Conservation (phyloP, 2,888 invertebrate species). For the Rhorus exstirpatorius region DNA sequence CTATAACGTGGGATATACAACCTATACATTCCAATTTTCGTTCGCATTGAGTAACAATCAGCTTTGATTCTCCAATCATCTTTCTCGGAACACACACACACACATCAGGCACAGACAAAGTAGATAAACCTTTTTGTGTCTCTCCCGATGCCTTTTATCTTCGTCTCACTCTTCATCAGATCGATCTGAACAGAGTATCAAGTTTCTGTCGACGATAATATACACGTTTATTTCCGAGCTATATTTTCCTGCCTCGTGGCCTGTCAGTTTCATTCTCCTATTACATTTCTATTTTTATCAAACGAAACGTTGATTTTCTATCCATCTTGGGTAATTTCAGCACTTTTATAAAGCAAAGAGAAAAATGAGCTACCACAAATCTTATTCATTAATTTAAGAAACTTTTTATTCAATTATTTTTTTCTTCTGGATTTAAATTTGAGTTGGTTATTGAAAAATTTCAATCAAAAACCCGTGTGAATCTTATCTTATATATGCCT, state of each 20-base stretch:
- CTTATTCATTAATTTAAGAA: no score
- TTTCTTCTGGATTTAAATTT: no score
- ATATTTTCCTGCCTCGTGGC: slow-evolving; percentile 21
- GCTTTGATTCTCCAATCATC: slow-evolving; percentile 28
- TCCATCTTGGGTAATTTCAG: background rate
- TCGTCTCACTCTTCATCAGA: background rate
- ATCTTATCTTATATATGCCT: no score
- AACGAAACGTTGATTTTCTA: slow-evolving; percentile 18
- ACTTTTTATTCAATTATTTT: no score
- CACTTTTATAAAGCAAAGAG: background rate
- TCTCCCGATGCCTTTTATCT: background rate
- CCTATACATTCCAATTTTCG: slow-evolving; percentile 16
- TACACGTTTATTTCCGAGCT: background rate
- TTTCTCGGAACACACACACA: background rate
- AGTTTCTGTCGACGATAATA: slow-evolving; percentile 41
- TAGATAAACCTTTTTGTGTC: slow-evolving; percentile 16
- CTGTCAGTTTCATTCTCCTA: background rate
- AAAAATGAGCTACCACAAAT: background rate
- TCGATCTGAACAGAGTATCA: slow-evolving; percentile 45
- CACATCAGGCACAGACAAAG: background rate
- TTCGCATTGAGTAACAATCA: slow-evolving; percentile 31
- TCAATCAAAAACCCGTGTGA: no score
- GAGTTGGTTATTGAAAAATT: no score
- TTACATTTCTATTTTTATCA: slow-evolving; percentile 18
- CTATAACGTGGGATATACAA: background rate